Evolutionary conservation across 2,888 invertebrate species (phyloP).

Genomic region (Sinohyriopsis cumingii): DNA sequence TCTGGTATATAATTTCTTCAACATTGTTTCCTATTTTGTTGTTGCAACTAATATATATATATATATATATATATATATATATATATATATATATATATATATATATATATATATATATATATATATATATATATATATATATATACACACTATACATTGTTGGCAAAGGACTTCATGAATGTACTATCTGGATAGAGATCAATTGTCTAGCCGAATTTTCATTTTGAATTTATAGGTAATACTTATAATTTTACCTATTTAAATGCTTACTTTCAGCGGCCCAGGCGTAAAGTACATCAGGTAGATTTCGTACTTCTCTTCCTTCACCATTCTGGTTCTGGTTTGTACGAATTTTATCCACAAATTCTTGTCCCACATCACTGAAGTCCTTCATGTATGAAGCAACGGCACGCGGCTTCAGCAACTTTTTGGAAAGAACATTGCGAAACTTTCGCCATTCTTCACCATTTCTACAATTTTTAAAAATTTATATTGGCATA

Average conservation of each 20-base stretch:
- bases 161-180: too few relatives aligned
- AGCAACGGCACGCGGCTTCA: conserved; percentile 53
- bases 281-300: conserved; percentile 66
- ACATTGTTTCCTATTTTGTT: too few relatives aligned
- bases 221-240: too few relatives aligned
- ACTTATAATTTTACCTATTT: neutral
- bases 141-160: too few relatives aligned
- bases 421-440: conserved; percentile 53
- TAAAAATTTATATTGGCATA: neutral
- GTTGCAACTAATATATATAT: too few relatives aligned
- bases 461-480: conserved; percentile 58
- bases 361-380: conserved; percentile 56
- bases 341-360: conserved; percentile 49
- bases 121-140: too few relatives aligned
- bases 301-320: conserved; percentile 66
- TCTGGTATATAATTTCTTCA: too few relatives aligned
- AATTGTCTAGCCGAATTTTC: too few relatives aligned
- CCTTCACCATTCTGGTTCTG: conserved; percentile 73
- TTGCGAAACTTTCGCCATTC: conserved; percentile 64
- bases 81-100: too few relatives aligned
- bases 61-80: too few relatives aligned
- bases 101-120: too few relatives aligned
- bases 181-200: too few relatives aligned
- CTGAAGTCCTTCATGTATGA: conserved; percentile 57
- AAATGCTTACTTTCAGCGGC: conserved; percentile 66